Conservation (phyloP, 2,888 invertebrate species). For the Euclidia mi region DNA sequence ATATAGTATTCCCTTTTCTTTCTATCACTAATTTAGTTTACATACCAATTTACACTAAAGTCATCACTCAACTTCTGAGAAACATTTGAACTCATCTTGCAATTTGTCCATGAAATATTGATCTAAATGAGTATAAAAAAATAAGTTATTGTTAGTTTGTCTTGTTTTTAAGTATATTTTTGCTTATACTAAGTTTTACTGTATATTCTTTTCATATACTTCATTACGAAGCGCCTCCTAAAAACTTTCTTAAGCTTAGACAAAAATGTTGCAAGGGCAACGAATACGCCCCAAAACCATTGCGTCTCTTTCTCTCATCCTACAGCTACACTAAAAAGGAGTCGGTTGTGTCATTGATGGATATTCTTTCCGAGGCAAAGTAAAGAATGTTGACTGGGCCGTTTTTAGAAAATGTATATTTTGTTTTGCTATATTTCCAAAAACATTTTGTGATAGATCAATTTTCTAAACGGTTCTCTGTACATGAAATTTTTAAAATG, state of each 20-base stretch:
- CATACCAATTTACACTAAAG: no score
- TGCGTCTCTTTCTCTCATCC: constrained; percentile 21
- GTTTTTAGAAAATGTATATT: constrained; percentile 12
- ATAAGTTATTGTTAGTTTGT: no score
- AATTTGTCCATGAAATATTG: no score
- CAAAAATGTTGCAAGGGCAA: no score
- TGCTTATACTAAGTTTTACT: no score
- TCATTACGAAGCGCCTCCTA: constrained; percentile 9
- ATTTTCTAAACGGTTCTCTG: not conserved
- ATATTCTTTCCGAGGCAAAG: constrained; percentile 29
- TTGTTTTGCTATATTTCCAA: constrained; percentile 7
- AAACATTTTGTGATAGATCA: not conserved
- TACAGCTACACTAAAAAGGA: constrained; percentile 31
- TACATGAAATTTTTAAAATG: no score
- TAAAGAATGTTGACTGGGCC: constrained; percentile 18
- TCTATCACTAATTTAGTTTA: no score
- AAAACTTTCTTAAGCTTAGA: no score
- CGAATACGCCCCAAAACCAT: constrained; percentile 30
- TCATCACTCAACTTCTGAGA: no score
- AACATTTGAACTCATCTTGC: no score
- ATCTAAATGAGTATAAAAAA: no score
- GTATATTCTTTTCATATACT: constrained; percentile 17
- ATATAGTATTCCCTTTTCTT: no score
- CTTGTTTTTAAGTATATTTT: not conserved
- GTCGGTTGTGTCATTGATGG: constrained; percentile 44